phyloP scores from a whole-genome alignment of 2,888 invertebrate genomes.

The Trilocha varians region DNA sequence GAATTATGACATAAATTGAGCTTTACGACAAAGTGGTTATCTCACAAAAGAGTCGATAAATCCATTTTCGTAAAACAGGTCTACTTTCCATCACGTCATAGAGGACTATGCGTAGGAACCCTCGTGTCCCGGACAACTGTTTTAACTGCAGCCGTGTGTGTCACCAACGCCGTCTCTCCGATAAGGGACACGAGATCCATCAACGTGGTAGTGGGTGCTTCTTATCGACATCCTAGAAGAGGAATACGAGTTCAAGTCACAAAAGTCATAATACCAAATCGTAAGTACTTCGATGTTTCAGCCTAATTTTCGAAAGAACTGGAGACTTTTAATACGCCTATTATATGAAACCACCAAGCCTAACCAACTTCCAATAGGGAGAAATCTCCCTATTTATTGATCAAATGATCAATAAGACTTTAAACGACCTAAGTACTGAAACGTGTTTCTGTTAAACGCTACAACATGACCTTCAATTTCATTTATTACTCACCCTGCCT shows the following conservation, averaged over 20 bases:
- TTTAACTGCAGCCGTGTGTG: constrained; percentile 53
- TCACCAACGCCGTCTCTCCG: constrained; percentile 24
- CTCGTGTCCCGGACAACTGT: constrained; percentile 44
- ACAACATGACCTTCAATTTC: no score
- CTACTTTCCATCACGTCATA: constrained; percentile 45
- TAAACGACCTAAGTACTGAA: no score
- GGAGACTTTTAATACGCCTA: neutral
- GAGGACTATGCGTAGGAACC: constrained; percentile 46
- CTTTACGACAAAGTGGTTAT: neutral
- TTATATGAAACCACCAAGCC: no score
- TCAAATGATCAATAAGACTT: no score
- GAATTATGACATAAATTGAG: no score
- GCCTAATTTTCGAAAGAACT: neutral
- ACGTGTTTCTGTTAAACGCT: no score
- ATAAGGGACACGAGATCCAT: constrained; percentile 35
- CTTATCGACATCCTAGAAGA: constrained; percentile 49
- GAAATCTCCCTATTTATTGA: no score
- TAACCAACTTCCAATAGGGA: no score
- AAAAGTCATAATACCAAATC: constrained; percentile 41
- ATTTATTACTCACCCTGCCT: no score
- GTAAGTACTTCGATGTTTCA: constrained; percentile 28
- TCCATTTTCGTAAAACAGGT: constrained; percentile 25
- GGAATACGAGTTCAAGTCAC: constrained; percentile 54
- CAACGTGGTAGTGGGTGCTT: constrained; percentile 39
- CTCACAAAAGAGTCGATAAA: neutral